Conservation (phyloP, 1,140 invertebrate species). For the Pseudoatta argentina region DNA sequence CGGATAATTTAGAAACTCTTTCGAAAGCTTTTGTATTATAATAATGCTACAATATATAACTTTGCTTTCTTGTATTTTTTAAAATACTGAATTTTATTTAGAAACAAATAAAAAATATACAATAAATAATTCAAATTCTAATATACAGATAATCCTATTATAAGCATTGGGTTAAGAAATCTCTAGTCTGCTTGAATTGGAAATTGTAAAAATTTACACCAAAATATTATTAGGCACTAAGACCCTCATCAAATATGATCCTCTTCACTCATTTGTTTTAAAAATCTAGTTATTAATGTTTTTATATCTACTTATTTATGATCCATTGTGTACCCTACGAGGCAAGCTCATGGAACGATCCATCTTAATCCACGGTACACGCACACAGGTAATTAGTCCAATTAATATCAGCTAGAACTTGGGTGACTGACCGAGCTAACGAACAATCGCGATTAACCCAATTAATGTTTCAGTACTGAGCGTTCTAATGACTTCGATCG, state of each 20-base stretch:
- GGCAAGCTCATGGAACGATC: conserved; percentile 21
- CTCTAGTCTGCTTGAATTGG: not conserved
- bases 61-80: not conserved
- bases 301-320: not conserved
- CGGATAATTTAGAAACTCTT: not conserved
- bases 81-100: not conserved
- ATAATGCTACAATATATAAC: not conserved
- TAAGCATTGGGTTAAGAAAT: not conserved
- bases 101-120: not conserved
- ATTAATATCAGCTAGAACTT: conserved; percentile 59
- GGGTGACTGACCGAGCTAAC: conserved; percentile 46
- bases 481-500: conserved; percentile 49
- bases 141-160: not conserved
- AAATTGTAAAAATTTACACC: too few species aligned
- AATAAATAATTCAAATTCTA: not conserved
- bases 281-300: conserved; percentile 10
- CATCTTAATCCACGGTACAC: conserved; percentile 57
- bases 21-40: not conserved
- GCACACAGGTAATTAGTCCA: conserved; percentile 54
- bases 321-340: not conserved
- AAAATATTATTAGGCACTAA: too few species aligned
- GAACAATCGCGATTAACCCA: conserved; percentile 56
- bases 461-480: conserved; percentile 36
- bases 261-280: not conserved
- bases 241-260: too few species aligned